Evolutionary conservation across 1,140 invertebrate genomes (phyloP), one percentile per base, ranked within the genome.

Genomic region (Archegozetes longisetosus): DNA sequence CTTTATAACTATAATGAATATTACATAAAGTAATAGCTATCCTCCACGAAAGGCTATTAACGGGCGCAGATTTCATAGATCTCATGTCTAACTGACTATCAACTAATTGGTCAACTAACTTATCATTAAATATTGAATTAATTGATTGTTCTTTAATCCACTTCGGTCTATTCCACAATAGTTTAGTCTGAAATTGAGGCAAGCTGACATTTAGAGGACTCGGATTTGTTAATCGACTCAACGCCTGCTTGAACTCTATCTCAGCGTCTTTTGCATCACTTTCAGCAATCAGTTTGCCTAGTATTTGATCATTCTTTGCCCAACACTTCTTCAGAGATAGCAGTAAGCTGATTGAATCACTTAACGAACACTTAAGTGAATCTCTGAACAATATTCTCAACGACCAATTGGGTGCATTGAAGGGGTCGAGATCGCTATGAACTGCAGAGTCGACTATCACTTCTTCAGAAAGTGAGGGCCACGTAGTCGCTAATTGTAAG

Each of bases 381-480:
- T 76, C 72, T 20, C 69, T 66, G 64, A 75, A 71, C 22, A 68
- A 65, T 29, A 75, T 66, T 29, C 72, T 65, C 53, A 76, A 70
- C 47, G 71, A 71, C 77, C 91, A 95, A 61, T 82, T 77, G 0
- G 85, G 84, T 25, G 92, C 89, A 66, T 84, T 79, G 25, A 84
- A 72, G 12, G 91, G 88, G 68, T 91, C 82, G 65, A 96, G 82
- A 74, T 94, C 87, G 46, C 84, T 85, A 70, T 26, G 67, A 64
- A 48, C 59, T 47, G 48, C 46, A 27, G 49, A 61, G 68, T 96
- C 92, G 1, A 91, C 81, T 27, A 94, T 81, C 28, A 86, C 79
- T 70, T 86, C 83, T 70, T 94, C 90, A 2, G 82, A 80, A 52
- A 95, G 74, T 69, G 82, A 77, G 2, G 84, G 84, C 92, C 92